phyloP scores from a whole-genome alignment of 2,797 vertebrate species.

The Alauda arvensis region DNA sequence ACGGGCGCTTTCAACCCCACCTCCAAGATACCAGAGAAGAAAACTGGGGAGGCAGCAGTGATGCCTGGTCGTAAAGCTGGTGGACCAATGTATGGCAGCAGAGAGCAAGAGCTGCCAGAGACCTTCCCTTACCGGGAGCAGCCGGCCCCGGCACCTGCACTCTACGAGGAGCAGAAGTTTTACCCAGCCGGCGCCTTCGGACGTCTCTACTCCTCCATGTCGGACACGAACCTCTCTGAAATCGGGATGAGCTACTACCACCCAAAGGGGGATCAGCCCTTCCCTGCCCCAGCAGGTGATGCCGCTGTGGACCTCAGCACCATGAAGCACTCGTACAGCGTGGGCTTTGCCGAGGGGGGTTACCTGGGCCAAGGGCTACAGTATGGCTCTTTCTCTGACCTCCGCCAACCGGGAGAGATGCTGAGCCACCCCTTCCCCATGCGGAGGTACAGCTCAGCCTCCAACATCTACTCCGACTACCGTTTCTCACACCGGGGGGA shows the following conservation, averaged over 20 bases:
- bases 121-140: slow-evolving; percentile 82
- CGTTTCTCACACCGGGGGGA: slow-evolving; percentile 80
- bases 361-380: slow-evolving; percentile 90
- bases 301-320: slow-evolving; percentile 87
- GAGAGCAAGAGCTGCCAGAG: slow-evolving; percentile 80
- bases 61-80: slow-evolving; percentile 70
- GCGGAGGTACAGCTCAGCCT: slow-evolving; percentile 92
- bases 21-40: slow-evolving; percentile 82
- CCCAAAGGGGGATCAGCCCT: slow-evolving; percentile 79
- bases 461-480: slow-evolving; percentile 93
- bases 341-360: slow-evolving; percentile 78
- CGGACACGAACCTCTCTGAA: slow-evolving; percentile 91
- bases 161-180: slow-evolving; percentile 79
- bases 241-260: slow-evolving; percentile 83
- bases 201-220: slow-evolving; percentile 92
- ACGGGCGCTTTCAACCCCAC: slow-evolving; percentile 85
- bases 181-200: slow-evolving; percentile 77
- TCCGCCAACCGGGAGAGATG: slow-evolving; percentile 88
- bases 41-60: slow-evolving; percentile 54
- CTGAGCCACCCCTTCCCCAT: slow-evolving; percentile 84
- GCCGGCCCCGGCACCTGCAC: slow-evolving; percentile 28
- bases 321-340: slow-evolving; percentile 87
- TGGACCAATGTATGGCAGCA: slow-evolving; percentile 71
- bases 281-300: slow-evolving; percentile 77
- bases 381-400: slow-evolving; percentile 94